These are phyloP conservation scores for Trichonephila clavipes DNA, from an alignment of 1,140 invertebrate species.

Conservation along the genomic window DNA sequence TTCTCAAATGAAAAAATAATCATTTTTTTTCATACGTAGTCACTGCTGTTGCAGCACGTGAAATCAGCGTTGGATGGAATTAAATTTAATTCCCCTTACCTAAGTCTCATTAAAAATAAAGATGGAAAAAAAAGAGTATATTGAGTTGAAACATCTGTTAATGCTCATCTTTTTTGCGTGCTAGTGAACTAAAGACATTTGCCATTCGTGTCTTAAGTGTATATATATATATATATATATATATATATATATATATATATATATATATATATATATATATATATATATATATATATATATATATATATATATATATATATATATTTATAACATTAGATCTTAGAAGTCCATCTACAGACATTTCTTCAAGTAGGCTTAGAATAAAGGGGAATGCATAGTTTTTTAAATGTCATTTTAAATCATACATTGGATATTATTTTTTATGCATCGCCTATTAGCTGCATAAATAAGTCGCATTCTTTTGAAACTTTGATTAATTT, in stretches of 20 bases:
- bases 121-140: neutral
- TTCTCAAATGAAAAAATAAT: conserved; percentile 64
- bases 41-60: conserved; percentile 8
- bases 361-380: neutral
- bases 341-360: neutral
- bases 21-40: conserved; percentile 35
- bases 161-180: conserved; percentile 55
- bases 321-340: conserved; percentile 11
- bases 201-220: neutral
- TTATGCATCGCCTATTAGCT: neutral
- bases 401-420: conserved; percentile 19
- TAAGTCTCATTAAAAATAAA: conserved; percentile 48
- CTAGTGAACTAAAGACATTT: conserved; percentile 27
- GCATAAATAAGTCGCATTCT: conserved; percentile 26
- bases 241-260: neutral
- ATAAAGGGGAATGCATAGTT: neutral
- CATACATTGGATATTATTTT: neutral
- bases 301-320: too few species aligned
- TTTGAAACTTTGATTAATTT: conserved; percentile 40
- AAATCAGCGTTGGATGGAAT: conserved; percentile 39
- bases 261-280: conserved; percentile 9
- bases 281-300: too few species aligned
- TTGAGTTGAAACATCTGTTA: conserved; percentile 61
- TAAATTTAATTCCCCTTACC: conserved; percentile 61
- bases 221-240: neutral